phyloP scores from a whole-genome alignment of 2,888 invertebrate genomes.

The Polydrusus pterygomalis region DNA sequence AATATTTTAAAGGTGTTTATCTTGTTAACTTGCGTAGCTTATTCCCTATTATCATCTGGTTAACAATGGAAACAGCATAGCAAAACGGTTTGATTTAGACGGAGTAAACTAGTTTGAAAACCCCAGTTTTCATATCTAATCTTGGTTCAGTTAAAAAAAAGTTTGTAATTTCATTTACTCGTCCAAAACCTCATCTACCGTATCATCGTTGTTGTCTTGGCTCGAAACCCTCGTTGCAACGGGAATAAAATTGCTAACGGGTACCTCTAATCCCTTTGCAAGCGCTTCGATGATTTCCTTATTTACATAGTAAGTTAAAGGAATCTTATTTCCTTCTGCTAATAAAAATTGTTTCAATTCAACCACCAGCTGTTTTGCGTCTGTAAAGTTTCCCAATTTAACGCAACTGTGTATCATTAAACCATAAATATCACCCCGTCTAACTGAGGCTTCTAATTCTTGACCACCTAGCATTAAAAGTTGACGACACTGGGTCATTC shows the following conservation, averaged over 20 bases:
- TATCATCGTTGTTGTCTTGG: constrained; percentile 41
- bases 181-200: constrained; percentile 53
- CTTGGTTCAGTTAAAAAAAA: neutral
- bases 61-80: too few relatives aligned
- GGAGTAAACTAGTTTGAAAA: too few relatives aligned
- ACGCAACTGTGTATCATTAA: constrained; percentile 70
- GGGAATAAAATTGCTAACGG: constrained; percentile 58
- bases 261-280: constrained; percentile 68
- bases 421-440: constrained; percentile 71
- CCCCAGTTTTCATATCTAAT: too few relatives aligned
- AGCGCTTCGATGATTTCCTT: constrained; percentile 69
- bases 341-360: constrained; percentile 68
- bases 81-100: too few relatives aligned
- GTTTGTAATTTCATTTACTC: constrained; percentile 20
- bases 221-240: constrained; percentile 8
- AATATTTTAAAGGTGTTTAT: too few relatives aligned
- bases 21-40: too few relatives aligned
- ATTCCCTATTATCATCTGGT: too few relatives aligned
- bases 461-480: constrained; percentile 66
- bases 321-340: constrained; percentile 63
- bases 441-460: constrained; percentile 68
- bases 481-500: constrained; percentile 69
- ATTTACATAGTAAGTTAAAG: constrained; percentile 70
- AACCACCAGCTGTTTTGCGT: constrained; percentile 67
- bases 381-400: constrained; percentile 66